A percentile compares a stretch with the other conserved stretches of the same genome.
Conservation (phyloP, 35 echinoderm and acorn worm genomes). For the Antedon bifida region DNA sequence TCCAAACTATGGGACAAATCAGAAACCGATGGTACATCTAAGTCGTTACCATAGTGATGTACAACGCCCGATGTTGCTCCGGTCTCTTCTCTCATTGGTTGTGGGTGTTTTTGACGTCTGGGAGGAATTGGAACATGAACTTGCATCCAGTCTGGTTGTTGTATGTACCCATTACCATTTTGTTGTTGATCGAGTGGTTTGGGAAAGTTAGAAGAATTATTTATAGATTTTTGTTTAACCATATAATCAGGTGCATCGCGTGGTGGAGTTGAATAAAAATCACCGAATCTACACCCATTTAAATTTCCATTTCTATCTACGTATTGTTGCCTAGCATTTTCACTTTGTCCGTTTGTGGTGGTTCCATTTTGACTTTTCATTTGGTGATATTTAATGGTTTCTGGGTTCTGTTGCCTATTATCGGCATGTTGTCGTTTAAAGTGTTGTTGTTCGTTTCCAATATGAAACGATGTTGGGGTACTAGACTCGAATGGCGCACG, state of each 20-base stretch:
- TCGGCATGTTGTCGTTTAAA: neutral
- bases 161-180: neutral
- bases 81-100: neutral
- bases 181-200: neutral
- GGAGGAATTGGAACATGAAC: neutral
- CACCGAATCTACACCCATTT: neutral
- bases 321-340: neutral
- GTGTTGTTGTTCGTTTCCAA: neutral
- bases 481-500: neutral
- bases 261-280: neutral
- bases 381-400: neutral
- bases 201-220: neutral
- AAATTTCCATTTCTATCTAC: neutral
- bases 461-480: too few relatives aligned
- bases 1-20: neutral
- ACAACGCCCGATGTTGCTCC: neutral
- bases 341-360: neutral
- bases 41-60: neutral
- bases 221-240: neutral
- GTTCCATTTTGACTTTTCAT: neutral
- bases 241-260: neutral
- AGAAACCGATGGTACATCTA: neutral
- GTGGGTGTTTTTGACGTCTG: neutral
- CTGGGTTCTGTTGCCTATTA: neutral
- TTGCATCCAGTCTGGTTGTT: neutral